These are phyloP conservation scores for Psammodynastes pulverulentus DNA, from an alignment of 2,113 vertebrate species.

Conservation along the genomic window DNA sequence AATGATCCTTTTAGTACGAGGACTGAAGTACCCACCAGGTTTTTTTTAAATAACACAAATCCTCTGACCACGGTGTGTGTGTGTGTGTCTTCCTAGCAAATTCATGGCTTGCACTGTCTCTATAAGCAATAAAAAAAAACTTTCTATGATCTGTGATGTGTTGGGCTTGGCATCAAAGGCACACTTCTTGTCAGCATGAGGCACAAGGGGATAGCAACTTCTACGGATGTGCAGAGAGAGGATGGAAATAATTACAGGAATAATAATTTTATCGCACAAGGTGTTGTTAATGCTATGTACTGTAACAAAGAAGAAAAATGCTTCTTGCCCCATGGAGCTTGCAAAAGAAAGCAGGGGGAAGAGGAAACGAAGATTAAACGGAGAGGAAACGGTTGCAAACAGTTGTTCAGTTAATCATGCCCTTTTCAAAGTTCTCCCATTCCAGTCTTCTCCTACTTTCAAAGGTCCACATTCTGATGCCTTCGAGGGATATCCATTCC, in stretches of 20 bases:
- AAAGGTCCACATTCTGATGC: not conserved
- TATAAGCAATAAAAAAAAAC: not conserved
- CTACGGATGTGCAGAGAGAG: not conserved
- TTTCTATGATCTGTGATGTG: conserved; percentile 6
- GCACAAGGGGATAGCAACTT: conserved; percentile 1
- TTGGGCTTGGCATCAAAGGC: conserved; percentile 22
- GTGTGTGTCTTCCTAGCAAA: not conserved
- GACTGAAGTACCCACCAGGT: not conserved
- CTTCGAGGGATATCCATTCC: not conserved
- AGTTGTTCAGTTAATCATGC: not conserved
- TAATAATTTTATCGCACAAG: not conserved
- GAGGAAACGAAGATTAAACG: not conserved
- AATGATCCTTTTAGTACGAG: not conserved
- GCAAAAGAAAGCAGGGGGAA: not conserved
- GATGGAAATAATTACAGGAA: not conserved
- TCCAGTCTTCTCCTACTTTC: not conserved
- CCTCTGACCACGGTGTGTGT: not conserved
- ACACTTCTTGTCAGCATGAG: not conserved
- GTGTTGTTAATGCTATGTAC: not conserved
- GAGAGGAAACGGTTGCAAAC: not conserved
- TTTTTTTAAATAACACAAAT: not conserved
- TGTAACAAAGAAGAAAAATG: not conserved
- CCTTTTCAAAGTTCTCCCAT: not conserved
- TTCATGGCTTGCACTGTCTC: not conserved
- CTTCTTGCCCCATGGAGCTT: not conserved